Evolutionary conservation across 2,113 vertebrate genomes (phyloP).

Genomic region (Quiscalus mexicanus): DNA sequence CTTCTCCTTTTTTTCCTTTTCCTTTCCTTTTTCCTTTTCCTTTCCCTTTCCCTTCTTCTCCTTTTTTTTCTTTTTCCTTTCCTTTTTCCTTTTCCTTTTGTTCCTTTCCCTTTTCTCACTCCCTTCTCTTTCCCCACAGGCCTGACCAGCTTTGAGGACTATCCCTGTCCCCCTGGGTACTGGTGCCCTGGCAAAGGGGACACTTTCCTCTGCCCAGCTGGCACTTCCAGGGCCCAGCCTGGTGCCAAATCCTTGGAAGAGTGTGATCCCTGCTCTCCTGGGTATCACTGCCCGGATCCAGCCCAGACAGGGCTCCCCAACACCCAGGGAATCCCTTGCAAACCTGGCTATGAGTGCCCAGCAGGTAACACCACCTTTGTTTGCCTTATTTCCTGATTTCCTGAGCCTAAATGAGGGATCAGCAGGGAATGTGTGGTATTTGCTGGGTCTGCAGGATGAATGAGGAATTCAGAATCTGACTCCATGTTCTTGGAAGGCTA

Average conservation of each 20-base stretch:
- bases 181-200: conserved; percentile 87
- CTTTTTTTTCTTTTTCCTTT: background rate
- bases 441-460: no score
- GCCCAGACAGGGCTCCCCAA: conserved; percentile 75
- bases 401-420: background rate
- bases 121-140: conserved; percentile 70
- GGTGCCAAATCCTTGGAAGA: conserved; percentile 79
- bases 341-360: conserved; percentile 86
- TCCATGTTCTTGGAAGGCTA: no score
- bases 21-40: background rate
- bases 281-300: conserved; percentile 84
- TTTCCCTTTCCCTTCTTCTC: no score
- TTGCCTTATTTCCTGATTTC: background rate
- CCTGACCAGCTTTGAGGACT: conserved; percentile 73
- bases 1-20: no score
- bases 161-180: conserved; percentile 83
- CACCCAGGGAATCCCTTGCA: conserved; percentile 80
- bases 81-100: no score
- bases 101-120: background rate
- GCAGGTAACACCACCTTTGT: conserved; percentile 61
- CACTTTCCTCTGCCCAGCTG: conserved; percentile 82
- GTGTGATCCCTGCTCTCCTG: conserved; percentile 82
- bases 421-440: background rate
- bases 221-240: conserved; percentile 80
- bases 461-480: no score